phyloP scores from a whole-genome alignment of 2,113 vertebrate species.

The Perca schrenkii region DNA sequence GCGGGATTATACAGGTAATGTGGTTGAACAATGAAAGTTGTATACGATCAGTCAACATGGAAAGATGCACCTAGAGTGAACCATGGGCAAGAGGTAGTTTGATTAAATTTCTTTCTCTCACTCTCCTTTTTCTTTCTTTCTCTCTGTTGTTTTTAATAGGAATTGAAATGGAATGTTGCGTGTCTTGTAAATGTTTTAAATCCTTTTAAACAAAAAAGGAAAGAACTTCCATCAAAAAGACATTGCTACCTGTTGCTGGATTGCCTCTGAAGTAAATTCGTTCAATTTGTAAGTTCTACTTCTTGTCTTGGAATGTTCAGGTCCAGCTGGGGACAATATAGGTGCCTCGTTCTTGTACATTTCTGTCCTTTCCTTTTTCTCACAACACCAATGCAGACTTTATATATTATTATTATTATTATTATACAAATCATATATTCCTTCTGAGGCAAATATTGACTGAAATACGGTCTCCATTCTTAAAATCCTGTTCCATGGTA shows the following conservation, averaged over 20 bases:
- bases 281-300: slow-evolving; percentile 89
- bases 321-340: slow-evolving; percentile 88
- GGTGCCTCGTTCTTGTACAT: slow-evolving; percentile 95
- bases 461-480: slow-evolving; percentile 91
- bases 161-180: slow-evolving; percentile 91
- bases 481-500: slow-evolving; percentile 93
- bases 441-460: slow-evolving; percentile 91
- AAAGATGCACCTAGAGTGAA: slow-evolving; percentile 57
- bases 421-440: slow-evolving; percentile 84
- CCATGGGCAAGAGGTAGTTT: slow-evolving; percentile 70
- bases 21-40: slow-evolving; percentile 84
- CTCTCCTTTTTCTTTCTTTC: not conserved
- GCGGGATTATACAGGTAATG: slow-evolving; percentile 58
- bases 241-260: slow-evolving; percentile 90
- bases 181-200: slow-evolving; percentile 99
- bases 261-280: slow-evolving; percentile 91
- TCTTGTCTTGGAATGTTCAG: slow-evolving; percentile 90
- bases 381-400: slow-evolving; percentile 92
- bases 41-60: slow-evolving; percentile 80
- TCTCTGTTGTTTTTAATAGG: slow-evolving; percentile 92
- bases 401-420: slow-evolving; percentile 70
- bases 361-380: slow-evolving; percentile 89
- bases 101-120: slow-evolving; percentile 68
- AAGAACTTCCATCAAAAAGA: slow-evolving; percentile 72
- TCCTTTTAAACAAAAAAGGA: slow-evolving; percentile 89